Percentiles rank a stretch among this genome's conserved stretches.
These are phyloP conservation scores for Thelaira solivaga DNA, from an alignment of 2,888 invertebrate species.

Conservation along the genomic window DNA sequence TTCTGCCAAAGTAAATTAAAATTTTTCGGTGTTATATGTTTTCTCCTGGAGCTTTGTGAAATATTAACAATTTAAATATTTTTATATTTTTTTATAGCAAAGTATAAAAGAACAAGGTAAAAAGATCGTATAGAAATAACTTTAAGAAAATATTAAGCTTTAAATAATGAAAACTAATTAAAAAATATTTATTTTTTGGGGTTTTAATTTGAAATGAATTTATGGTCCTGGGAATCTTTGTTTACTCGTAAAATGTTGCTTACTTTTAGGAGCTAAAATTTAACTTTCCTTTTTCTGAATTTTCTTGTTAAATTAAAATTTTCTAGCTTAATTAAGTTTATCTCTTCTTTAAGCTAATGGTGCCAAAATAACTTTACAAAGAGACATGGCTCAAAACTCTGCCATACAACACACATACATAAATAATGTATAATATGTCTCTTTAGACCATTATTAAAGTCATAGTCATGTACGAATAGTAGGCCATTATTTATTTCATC, in stretches of 20 bases:
- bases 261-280: slow-evolving; percentile 4
- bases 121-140: too few species aligned
- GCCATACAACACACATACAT: too few species aligned
- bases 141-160: too few species aligned
- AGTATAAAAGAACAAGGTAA: not conserved
- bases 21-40: not conserved
- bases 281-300: too few species aligned
- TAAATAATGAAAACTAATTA: too few species aligned
- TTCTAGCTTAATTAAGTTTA: too few species aligned
- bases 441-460: slow-evolving; percentile 15
- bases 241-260: not conserved
- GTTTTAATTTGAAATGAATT: not conserved
- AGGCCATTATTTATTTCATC: not conserved
- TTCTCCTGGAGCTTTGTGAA: not conserved
- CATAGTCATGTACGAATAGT: too few species aligned
- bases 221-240: not conserved
- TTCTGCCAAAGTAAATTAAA: not conserved
- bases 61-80: not conserved
- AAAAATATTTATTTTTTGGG: too few species aligned
- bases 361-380: too few species aligned
- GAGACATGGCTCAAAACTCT: too few species aligned
- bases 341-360: too few species aligned
- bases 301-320: too few species aligned
- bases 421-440: slow-evolving; percentile 4
- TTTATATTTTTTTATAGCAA: not conserved